Percentiles rank a stretch among this genome's conserved stretches.
These are phyloP conservation scores for Ctenopoma multispine DNA, from an alignment of 2,797 vertebrate genomes.

Conservation along the genomic window DNA sequence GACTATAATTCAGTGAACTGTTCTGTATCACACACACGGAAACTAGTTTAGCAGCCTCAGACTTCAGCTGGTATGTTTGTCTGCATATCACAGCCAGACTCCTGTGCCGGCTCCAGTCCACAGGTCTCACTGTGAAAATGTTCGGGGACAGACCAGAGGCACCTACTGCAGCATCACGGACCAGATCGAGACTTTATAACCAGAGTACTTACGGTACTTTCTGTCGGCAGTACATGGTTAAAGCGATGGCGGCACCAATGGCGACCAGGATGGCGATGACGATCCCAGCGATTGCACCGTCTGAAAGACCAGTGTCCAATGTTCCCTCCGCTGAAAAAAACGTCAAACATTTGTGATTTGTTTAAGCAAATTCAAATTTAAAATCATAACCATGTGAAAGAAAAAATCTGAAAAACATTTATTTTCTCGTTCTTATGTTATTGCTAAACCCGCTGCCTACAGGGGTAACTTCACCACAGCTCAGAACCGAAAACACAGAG, in stretches of 20 bases:
- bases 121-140: too few relatives aligned
- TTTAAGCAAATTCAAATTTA: too few relatives aligned
- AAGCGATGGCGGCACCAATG: slow-evolving; percentile 41
- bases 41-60: too few relatives aligned
- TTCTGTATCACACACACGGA: too few relatives aligned
- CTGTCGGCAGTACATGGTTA: slow-evolving; percentile 68
- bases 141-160: too few relatives aligned
- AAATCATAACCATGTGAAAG: too few relatives aligned
- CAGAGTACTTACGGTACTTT: slow-evolving; percentile 78
- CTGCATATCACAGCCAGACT: not conserved
- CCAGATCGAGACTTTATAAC: not conserved
- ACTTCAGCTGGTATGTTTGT: not conserved
- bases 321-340: slow-evolving; percentile 49
- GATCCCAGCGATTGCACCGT: slow-evolving; percentile 84
- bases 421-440: too few relatives aligned
- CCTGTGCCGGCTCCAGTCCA: too few relatives aligned
- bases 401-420: too few relatives aligned
- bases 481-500: not conserved
- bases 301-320: slow-evolving; percentile 68
- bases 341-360: too few relatives aligned
- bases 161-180: too few relatives aligned
- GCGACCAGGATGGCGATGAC: slow-evolving; percentile 76
- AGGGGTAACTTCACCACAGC: not conserved
- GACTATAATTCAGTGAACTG: not conserved
- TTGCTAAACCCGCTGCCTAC: not conserved